phyloP scores from a whole-genome alignment of 2,797 vertebrate species.

The Cryptoprocta ferox region DNA sequence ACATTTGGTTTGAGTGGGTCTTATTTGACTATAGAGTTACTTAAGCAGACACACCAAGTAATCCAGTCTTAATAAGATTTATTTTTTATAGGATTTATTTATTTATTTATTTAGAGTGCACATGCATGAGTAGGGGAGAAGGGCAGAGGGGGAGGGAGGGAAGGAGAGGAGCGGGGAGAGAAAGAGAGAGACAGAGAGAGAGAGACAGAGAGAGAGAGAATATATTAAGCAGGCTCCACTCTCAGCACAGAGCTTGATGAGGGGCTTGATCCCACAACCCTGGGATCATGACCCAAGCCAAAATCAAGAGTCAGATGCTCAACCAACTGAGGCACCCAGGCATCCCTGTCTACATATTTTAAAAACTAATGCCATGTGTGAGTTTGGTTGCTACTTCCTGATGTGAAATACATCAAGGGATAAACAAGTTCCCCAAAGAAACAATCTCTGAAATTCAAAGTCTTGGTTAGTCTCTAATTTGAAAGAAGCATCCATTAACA shows the following conservation, averaged over 20 bases:
- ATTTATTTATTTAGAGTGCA: background rate
- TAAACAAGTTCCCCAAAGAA: background rate
- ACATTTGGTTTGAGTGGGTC: background rate
- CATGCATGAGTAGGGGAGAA: no score
- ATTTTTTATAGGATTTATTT: background rate
- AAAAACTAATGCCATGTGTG: background rate
- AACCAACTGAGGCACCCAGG: background rate
- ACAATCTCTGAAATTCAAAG: conserved; percentile 14
- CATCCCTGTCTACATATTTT: background rate
- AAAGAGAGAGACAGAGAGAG: background rate
- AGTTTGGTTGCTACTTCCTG: background rate
- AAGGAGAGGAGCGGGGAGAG: background rate
- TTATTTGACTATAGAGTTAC: background rate
- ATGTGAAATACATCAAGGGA: background rate
- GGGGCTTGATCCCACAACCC: background rate
- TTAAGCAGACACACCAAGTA: background rate
- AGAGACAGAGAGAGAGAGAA: background rate
- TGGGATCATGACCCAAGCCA: background rate
- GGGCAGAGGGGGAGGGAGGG: background rate
- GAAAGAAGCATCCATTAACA: conserved; percentile 54
- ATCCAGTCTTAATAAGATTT: background rate
- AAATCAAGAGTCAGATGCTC: background rate
- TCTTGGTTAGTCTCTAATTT: background rate
- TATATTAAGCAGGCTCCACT: background rate
- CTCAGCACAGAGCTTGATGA: background rate